A percentile compares a stretch with the other conserved stretches of the same genome.
Conservation (phyloP, 2,888 invertebrate species). For the Macrosiphum euphorbiae region DNA sequence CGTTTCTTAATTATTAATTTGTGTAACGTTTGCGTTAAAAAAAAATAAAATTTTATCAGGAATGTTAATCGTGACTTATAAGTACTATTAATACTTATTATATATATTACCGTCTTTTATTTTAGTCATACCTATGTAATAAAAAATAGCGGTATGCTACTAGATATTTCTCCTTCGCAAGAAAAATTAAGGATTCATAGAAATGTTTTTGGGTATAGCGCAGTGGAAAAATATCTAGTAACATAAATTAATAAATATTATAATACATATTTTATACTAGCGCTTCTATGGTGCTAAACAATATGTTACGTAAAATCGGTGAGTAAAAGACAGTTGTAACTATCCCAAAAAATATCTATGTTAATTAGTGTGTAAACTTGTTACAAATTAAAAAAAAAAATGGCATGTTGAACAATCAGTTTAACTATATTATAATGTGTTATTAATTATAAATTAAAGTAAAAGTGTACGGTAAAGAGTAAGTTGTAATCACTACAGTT, state of each 20-base stretch:
- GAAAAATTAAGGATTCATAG: no score
- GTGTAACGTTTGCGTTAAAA: neutral
- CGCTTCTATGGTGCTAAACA: no score
- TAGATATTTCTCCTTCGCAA: no score
- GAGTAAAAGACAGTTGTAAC: no score
- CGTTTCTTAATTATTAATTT: conserved; percentile 16
- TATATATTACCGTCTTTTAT: neutral
- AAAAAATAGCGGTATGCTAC: no score
- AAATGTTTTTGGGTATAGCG: no score
- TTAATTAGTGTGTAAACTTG: neutral
- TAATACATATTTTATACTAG: no score
- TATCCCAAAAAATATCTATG: no score
- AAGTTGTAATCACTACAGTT: neutral
- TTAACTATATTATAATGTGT: neutral
- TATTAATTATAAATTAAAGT: neutral
- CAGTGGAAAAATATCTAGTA: no score
- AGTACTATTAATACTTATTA: no score
- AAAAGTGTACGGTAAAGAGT: neutral
- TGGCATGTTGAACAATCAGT: neutral
- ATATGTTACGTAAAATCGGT: no score
- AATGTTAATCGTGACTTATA: neutral
- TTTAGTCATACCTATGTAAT: neutral
- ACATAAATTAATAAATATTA: no score
- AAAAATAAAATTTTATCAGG: neutral
- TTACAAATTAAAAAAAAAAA: neutral